phyloP scores from a whole-genome alignment of 2,797 vertebrate species.

The Semotilus atromaculatus region DNA sequence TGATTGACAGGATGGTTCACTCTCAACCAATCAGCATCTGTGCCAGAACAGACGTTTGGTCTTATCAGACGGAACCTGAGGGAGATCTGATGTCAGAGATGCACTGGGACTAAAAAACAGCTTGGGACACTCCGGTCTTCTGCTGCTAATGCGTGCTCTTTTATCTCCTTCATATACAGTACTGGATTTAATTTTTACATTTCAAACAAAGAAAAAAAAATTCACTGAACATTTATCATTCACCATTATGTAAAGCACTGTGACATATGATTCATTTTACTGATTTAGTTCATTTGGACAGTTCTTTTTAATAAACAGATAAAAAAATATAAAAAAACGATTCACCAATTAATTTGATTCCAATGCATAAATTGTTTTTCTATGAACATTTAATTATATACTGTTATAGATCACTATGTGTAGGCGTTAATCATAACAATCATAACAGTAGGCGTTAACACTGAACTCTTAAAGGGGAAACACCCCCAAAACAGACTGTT shows the following conservation, averaged over 20 bases:
- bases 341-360: neutral
- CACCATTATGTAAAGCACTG: neutral
- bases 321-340: neutral
- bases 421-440: no score
- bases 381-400: neutral
- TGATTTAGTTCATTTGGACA: neutral
- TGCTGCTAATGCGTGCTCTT: neutral
- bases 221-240: neutral
- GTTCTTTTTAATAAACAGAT: neutral
- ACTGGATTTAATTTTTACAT: neutral
- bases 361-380: neutral
- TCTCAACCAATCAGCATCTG: constrained; percentile 44
- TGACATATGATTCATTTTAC: neutral
- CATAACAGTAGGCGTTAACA: no score
- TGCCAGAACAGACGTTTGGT: constrained; percentile 8
- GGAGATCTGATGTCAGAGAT: constrained; percentile 26
- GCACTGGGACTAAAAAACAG: neutral
- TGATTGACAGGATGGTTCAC: constrained; percentile 37
- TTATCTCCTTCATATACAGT: neutral
- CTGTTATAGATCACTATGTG: neutral
- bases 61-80: constrained; percentile 21
- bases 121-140: neutral
- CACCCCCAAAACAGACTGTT: no score
- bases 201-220: neutral
- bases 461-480: no score